Evolutionary conservation across 2,888 invertebrate genomes (phyloP).

Genomic region (Drosophila kanekoi): DNA sequence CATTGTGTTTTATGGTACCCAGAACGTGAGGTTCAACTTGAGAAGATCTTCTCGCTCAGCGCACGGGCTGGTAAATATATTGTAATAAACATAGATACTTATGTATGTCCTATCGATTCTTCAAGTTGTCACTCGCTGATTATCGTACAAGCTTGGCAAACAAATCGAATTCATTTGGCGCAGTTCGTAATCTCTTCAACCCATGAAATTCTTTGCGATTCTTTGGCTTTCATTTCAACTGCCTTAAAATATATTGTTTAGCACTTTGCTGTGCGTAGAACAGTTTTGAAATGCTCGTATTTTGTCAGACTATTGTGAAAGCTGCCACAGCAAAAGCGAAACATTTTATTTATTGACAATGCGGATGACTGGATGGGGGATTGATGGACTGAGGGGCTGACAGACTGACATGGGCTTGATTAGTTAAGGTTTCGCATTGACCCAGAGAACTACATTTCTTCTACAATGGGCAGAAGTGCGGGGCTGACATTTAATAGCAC

Average conservation of each 20-base stretch:
- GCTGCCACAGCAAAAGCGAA: constrained; percentile 59
- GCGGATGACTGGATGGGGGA: constrained; percentile 27
- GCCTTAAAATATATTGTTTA: constrained; percentile 36
- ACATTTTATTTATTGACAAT: constrained; percentile 58
- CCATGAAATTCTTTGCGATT: constrained; percentile 42
- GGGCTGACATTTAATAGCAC: constrained; percentile 44
- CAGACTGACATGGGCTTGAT: constrained; percentile 47
- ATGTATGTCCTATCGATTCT: constrained; percentile 27
- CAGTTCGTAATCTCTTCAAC: constrained; percentile 38
- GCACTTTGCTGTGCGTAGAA: constrained; percentile 47
- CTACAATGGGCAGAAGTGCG: constrained; percentile 22
- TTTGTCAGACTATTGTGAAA: constrained; percentile 57
- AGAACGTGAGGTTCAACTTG: constrained; percentile 73
- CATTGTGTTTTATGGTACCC: constrained; percentile 73
- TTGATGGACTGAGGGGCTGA: constrained; percentile 9
- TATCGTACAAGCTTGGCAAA: constrained; percentile 26
- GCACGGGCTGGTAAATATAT: constrained; percentile 24
- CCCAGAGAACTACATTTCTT: constrained; percentile 76
- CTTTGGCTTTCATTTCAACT: constrained; percentile 45
- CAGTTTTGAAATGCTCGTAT: constrained; percentile 30
- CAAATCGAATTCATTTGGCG: constrained; percentile 64
- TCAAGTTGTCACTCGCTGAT: constrained; percentile 57
- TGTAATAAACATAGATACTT: constrained; percentile 30
- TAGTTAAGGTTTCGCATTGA: constrained; percentile 78
- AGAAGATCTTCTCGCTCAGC: constrained; percentile 49